Conservation (phyloP, 2,113 vertebrate species). For the Atractosteus spatula region DNA sequence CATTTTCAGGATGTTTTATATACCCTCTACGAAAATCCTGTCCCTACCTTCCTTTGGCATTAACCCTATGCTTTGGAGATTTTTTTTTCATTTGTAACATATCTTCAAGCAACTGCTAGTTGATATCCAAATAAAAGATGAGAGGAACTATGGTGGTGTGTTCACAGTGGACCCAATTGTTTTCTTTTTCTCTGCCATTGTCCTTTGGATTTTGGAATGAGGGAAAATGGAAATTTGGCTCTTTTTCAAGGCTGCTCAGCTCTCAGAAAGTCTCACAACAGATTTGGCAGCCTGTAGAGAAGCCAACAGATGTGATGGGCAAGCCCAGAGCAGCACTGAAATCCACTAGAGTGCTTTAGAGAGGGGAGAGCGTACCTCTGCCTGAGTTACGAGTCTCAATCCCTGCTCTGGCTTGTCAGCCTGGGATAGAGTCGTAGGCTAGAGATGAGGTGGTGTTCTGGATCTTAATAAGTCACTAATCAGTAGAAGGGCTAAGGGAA, state of each 20-base stretch:
- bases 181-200: not conserved
- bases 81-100: conserved; percentile 18
- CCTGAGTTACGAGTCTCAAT: too few relatives aligned
- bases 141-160: conserved; percentile 8
- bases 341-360: conserved; percentile 16
- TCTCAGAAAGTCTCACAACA: conserved; percentile 28
- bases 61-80: conserved; percentile 23
- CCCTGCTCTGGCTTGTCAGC: too few relatives aligned
- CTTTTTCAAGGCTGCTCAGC: conserved; percentile 20
- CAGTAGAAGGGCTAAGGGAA: not conserved
- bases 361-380: conserved; percentile 2
- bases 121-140: conserved; percentile 1
- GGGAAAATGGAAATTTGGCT: conserved; percentile 28
- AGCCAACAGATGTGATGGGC: conserved; percentile 19
- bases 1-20: conserved; percentile 36
- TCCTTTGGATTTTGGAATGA: conserved; percentile 1
- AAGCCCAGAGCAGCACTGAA: conserved; percentile 21
- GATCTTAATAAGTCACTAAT: too few relatives aligned
- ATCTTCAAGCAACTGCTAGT: conserved; percentile 12
- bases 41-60: conserved; percentile 25
- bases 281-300: conserved; percentile 17
- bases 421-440: too few relatives aligned
- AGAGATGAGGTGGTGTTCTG: too few relatives aligned
- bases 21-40: conserved; percentile 34
- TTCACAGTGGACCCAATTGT: not conserved